Conservation (phyloP, 2,797 vertebrate genomes). For the Spinus olivaceus region DNA sequence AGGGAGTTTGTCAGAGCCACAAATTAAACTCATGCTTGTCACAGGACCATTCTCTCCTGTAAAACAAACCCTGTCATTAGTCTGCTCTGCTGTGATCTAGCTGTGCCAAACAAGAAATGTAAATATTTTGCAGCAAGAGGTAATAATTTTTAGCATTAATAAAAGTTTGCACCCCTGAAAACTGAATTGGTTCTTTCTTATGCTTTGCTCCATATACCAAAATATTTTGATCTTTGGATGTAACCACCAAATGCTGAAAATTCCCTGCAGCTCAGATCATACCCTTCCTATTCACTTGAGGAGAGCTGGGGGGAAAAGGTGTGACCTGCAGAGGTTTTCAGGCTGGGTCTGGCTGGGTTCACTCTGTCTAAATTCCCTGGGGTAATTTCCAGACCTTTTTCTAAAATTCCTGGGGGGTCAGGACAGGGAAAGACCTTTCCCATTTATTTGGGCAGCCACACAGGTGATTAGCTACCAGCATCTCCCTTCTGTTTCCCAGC, state of each 20-base stretch:
- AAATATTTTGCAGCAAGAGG: conserved; percentile 34
- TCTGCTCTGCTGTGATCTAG: background rate
- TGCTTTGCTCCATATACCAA: background rate
- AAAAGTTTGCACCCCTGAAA: background rate
- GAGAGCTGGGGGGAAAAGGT: background rate
- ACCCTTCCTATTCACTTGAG: background rate
- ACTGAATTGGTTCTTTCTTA: conserved; percentile 50
- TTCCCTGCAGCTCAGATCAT: conserved; percentile 23
- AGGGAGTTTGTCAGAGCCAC: background rate
- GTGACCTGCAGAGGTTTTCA: background rate
- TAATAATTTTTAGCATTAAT: conserved; percentile 43
- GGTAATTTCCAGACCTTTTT: background rate
- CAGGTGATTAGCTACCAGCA: background rate
- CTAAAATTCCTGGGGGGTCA: background rate
- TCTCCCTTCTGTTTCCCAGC: background rate
- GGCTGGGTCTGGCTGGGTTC: background rate
- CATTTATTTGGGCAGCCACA: background rate
- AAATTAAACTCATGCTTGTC: background rate
- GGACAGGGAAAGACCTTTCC: background rate
- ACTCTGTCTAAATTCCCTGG: background rate
- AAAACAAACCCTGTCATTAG: background rate
- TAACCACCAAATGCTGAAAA: conserved; percentile 44
- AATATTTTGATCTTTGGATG: conserved; percentile 35
- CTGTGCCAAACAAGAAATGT: conserved; percentile 10
- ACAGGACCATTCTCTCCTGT: background rate